These are phyloP conservation scores for Terrapene triunguis DNA, from an alignment of 2,113 vertebrate species.

Conservation along the genomic window DNA sequence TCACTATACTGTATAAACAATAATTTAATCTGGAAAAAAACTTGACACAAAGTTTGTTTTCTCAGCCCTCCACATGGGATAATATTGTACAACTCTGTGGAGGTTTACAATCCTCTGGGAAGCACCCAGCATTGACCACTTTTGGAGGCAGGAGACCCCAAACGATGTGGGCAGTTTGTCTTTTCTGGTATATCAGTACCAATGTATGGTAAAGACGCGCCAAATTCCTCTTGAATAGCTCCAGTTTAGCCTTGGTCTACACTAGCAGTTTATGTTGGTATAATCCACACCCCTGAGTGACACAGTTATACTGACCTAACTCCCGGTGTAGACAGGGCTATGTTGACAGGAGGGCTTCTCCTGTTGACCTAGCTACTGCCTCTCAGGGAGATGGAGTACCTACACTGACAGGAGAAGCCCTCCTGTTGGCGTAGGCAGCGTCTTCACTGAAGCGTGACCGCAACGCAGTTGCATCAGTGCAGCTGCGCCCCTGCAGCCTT, in stretches of 20 bases:
- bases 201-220: not conserved
- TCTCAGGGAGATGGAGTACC: not conserved
- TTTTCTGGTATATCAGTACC: not conserved
- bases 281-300: not conserved
- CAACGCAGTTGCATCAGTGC: not conserved
- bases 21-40: not conserved
- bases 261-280: not conserved
- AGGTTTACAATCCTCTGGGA: slow-evolving; percentile 3
- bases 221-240: not conserved
- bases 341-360: not conserved
- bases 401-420: not conserved
- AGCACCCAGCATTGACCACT: not conserved
- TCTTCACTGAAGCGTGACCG: not conserved
- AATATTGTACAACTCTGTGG: not conserved
- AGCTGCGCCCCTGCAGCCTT: not conserved
- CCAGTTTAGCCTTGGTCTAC: not conserved
- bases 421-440: not conserved
- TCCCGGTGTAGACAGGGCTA: not conserved
- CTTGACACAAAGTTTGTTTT: slow-evolving; percentile 25
- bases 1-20: not conserved
- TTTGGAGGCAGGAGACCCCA: not conserved
- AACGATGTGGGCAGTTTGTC: not conserved
- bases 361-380: not conserved
- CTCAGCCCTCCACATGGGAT: not conserved
- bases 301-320: not conserved